phyloP scores from a whole-genome alignment of 2,113 vertebrate genomes.

The Oxyruncus cristatus region DNA sequence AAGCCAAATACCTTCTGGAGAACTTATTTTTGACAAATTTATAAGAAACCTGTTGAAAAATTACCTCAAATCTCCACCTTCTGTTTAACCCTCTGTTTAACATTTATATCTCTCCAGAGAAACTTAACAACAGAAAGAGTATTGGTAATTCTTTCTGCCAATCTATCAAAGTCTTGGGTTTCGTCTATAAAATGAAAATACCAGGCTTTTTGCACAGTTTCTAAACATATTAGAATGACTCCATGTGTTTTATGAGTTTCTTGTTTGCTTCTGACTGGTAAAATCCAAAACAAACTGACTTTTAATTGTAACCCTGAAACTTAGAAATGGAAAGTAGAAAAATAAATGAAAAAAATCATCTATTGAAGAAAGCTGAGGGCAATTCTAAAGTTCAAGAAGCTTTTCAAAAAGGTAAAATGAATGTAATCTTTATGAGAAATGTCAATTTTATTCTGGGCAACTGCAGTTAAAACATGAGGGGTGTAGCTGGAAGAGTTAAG shows the following conservation, averaged over 20 bases:
- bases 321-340: slow-evolving; percentile 18
- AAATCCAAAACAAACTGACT: not conserved
- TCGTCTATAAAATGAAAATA: not conserved
- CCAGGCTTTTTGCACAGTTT: not conserved
- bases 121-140: not conserved
- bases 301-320: slow-evolving; percentile 48
- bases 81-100: not conserved
- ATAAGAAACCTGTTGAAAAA: not conserved
- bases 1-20: not conserved
- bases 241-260: not conserved
- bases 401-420: slow-evolving; percentile 63
- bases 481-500: slow-evolving; percentile 49
- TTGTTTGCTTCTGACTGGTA: slow-evolving; percentile 32
- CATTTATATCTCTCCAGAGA: not conserved
- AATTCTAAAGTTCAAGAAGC: slow-evolving; percentile 69
- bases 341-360: slow-evolving; percentile 42
- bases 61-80: not conserved
- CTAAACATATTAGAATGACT: not conserved
- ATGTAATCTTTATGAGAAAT: slow-evolving; percentile 63
- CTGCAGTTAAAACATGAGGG: slow-evolving; percentile 47
- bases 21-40: not conserved
- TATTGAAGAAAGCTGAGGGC: slow-evolving; percentile 57
- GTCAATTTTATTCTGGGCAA: slow-evolving; percentile 58
- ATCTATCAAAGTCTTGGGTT: not conserved
- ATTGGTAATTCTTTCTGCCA: not conserved